Evolutionary conservation across 92 coral and sea anemone genomes (phyloP), one percentile per base, ranked within the genome.

Genomic region (Epizoanthus stellaris): DNA sequence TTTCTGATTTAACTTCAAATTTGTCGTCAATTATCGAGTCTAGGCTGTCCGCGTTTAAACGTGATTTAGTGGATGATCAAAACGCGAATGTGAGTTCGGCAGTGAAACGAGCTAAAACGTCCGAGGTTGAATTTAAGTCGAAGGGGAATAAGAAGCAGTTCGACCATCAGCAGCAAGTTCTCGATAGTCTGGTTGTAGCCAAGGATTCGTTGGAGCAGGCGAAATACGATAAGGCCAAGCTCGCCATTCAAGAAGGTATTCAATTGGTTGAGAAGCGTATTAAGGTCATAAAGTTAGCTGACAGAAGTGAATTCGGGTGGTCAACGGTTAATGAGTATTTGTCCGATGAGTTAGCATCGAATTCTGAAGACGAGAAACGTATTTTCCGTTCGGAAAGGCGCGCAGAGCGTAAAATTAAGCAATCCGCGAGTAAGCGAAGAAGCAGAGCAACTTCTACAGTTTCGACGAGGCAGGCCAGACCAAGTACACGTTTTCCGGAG

Each of bases 251-350:
- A 34, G 77, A 72, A 72, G 52, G 77, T 72, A 21, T 42, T 17
- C 8, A 5, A 40, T 47, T 72, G 9, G 53, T 17, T 17, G 43
- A 9, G 52, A 17, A 72, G 57, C 6, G 25, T 23, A 23, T 23
- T 40, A 72, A 72, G 77, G 77, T 47, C 25, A 17, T 72, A 9
- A 17, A 17, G 20, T 47, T 72, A n/a, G 53, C 17, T 9, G 82
- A 58, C 14, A 77, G 65, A 77, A 77, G 82, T 25, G 75, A 77
- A 16, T 77, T 49, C 67, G 12, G 82, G 15, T 75, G 81, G 69
- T 14, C 6, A 15, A 42, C 69, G 13, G 45, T 42, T 17, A 23
- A 49, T 2, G 82, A 77, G 67, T 77, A 77, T 34, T 58, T 77
- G 30, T 57, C 74, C 14, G 74, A 77, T 20, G 82, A 77, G 65